Conservation (phyloP, 2,113 vertebrate genomes). For the Sminthopsis crassicaudata region DNA sequence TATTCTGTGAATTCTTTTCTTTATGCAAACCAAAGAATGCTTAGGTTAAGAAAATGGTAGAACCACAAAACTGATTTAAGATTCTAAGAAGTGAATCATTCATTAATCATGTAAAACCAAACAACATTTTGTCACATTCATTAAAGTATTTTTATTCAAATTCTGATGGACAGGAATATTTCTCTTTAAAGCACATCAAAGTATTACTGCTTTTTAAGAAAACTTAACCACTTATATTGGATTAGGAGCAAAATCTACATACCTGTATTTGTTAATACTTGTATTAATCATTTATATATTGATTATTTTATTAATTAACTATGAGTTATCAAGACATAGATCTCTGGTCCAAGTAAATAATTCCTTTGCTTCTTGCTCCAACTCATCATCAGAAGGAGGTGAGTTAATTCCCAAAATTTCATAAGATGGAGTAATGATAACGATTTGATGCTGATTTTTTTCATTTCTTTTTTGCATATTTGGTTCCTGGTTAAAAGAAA, state of each 20-base stretch:
- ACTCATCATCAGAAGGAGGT: conserved; percentile 71
- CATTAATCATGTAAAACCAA: neutral
- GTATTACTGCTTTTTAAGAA: neutral
- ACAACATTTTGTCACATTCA: neutral
- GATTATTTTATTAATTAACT: neutral
- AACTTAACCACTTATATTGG: neutral
- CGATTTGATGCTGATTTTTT: neutral
- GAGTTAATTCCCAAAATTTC: neutral
- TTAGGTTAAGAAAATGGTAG: neutral
- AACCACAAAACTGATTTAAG: neutral
- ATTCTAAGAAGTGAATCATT: neutral
- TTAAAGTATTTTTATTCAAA: neutral
- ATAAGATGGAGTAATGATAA: neutral
- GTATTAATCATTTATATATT: neutral
- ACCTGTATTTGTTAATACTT: neutral
- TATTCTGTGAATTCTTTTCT: neutral
- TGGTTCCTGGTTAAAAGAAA: neutral
- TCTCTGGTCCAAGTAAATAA: conserved; percentile 72
- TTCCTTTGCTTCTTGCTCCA: conserved; percentile 77
- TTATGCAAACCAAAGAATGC: neutral
- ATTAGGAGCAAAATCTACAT: neutral
- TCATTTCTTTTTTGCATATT: neutral
- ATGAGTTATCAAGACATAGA: conserved; percentile 64
- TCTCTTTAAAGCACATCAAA: neutral
- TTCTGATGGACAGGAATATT: neutral